A percentile compares a stretch with the other conserved stretches of the same genome.
phyloP scores from a whole-genome alignment of 2,797 vertebrate species.

The Remorina albescens region DNA sequence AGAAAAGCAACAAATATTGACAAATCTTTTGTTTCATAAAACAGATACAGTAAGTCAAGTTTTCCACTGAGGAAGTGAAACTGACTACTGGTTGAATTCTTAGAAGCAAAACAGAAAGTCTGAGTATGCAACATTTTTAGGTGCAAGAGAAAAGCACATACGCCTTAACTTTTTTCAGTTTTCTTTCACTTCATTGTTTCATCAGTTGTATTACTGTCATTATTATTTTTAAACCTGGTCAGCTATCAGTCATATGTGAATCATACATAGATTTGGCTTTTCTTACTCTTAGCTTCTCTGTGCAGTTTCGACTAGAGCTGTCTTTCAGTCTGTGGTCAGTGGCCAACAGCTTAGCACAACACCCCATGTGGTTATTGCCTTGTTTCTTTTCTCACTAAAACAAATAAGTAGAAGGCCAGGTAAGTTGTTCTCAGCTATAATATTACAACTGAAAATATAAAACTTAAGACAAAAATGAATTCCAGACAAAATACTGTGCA shows the following conservation, averaged over 20 bases:
- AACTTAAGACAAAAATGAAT: background rate
- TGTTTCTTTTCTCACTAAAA: background rate
- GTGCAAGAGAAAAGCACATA: background rate
- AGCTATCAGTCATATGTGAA: too few species aligned
- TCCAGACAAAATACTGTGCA: background rate
- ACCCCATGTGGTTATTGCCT: background rate
- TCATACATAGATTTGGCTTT: background rate
- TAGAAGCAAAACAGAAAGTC: too few species aligned
- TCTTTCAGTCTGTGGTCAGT: background rate
- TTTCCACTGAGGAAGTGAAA: background rate
- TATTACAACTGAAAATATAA: background rate
- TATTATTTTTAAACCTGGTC: too few species aligned
- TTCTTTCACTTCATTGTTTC: too few species aligned
- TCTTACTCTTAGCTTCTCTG: too few species aligned
- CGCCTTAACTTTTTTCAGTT: background rate
- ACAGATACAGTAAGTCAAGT: too few species aligned
- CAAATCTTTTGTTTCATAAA: too few species aligned
- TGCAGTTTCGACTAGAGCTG: too few species aligned
- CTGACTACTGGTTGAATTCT: background rate
- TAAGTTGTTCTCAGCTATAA: background rate
- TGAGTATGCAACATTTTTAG: background rate
- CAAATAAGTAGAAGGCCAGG: background rate
- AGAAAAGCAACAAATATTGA: too few species aligned
- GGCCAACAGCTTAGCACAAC: background rate
- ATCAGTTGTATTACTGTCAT: too few species aligned